Evolutionary conservation across 1,140 invertebrate genomes (phyloP), one percentile per base, ranked within the genome.

Genomic region (Macrostomum lignano): DNA sequence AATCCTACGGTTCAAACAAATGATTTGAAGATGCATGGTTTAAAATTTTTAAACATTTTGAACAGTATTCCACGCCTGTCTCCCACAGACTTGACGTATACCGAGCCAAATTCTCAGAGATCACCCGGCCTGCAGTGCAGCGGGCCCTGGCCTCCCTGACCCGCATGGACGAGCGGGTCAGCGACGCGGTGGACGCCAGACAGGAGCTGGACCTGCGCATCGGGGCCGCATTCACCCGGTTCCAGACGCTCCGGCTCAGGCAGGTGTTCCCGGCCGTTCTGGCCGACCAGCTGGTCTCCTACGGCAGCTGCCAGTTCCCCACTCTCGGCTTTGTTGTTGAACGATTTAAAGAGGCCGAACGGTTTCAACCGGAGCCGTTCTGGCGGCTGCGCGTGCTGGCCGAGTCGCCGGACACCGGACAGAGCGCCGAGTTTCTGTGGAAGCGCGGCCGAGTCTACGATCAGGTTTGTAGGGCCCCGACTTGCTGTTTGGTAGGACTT

Each of bases 271-370:
- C 78, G 2, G 56, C 61, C 29, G 67, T 66, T 3, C 41, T 65
- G 22, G 46, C 66, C 1, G 66, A 75, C 17, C 68, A 72, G 49
- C 52, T 96, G 1, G 74, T 98, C 17, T 94, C 84, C 55, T 86
- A 96, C 60, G 88, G 91, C 1, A 79, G 74, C 31, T 94, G 86
- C 52, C 84, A 93, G 47, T 93, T 93, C 56, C 84, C 84, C 22
- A 93, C 86, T 1, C 55, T 93, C 21, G 84, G 84, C 9, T 94
- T 94, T 65, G 79, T 93, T 14, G 82, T 88, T 0, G 81, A 93
- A 52, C 63, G 84, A 30, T 93, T 73, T 46, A 70, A 79, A 45
- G 72, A 77, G n/a, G 73, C 82, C 39, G 67, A 81, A 56, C 67
- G 68, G 37, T 93, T 93, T 58, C 66, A 82, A 5, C 56, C 73